phyloP scores from a whole-genome alignment of 2,113 vertebrate genomes.

The Anarhynchus alexandrinus region DNA sequence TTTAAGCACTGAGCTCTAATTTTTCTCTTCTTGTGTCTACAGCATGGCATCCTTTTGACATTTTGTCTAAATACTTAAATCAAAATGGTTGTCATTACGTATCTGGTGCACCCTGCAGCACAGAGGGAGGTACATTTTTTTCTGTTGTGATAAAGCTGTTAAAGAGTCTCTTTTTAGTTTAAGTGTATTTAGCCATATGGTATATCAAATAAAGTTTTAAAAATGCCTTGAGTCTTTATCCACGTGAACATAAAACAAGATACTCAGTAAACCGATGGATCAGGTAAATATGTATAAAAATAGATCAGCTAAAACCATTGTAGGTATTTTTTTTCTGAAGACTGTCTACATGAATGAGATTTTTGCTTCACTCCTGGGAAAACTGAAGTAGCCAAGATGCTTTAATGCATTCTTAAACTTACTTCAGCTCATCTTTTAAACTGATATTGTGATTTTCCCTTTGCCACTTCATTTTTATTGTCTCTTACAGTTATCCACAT shows the following conservation, averaged over 20 bases:
- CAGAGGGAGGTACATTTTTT: not conserved
- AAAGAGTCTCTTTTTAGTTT: not conserved
- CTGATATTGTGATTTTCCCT: not conserved
- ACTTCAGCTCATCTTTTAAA: not conserved
- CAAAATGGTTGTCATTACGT: not conserved
- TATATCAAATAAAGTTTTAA: not conserved
- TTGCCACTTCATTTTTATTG: not conserved
- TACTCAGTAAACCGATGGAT: not conserved
- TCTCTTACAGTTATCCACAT: not conserved
- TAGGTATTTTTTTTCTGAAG: not conserved
- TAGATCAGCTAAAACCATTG: not conserved
- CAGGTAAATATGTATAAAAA: not conserved
- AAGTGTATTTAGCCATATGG: constrained; percentile 14
- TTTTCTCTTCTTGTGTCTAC: not conserved
- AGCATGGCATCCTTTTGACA: not conserved
- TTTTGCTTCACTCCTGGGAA: not conserved
- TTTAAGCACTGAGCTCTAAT: not conserved
- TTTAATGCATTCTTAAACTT: not conserved
- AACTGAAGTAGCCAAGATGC: not conserved
- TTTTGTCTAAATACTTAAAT: constrained; percentile 23
- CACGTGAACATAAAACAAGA: not conserved
- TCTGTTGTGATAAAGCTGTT: not conserved
- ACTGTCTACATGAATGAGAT: not conserved
- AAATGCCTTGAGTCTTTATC: not conserved
- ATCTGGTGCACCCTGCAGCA: not conserved